Evolutionary conservation across 1,140 invertebrate species (phyloP), one percentile per base, ranked within the genome.

Genomic region (Bombus pascuorum): DNA sequence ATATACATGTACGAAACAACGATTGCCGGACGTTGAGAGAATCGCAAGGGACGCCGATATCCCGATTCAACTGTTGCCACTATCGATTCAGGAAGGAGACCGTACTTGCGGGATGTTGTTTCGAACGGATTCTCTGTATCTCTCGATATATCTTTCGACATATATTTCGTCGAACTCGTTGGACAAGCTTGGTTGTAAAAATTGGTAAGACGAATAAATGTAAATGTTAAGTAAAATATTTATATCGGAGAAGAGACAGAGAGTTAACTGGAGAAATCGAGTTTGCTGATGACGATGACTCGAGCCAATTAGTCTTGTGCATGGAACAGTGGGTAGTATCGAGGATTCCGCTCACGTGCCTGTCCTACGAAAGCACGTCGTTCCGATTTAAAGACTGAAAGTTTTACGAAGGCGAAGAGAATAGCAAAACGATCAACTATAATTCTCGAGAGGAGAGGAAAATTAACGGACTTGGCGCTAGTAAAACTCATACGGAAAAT

Each of bases 361-460:
- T 70, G 66, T 83, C 72, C 86, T 71, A 62, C 83, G 62, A 57
- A 59, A 68, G 70, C 75, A 28, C 42, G 82, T 85, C 73, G 70
- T 86, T 86, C 72, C 88, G 88, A 89, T 89, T 89, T 86, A 88
- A n/a, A 57, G 81, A 77, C 73, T 66, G 68, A 84, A 53, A 86
- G 75, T 79, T 75, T 66, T 77, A 39, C 47, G 65, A 44, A 22
- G 39, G 73, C 59, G 72, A 53, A 78, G 37, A 76, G 66, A 70
- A 84, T 80, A 65, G 59, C 68, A 18, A 81, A 85, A 53, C 47
- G 47, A 22, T 0, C 18, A 53, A 22, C 18, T 18, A 53, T 22
- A 22, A 53, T 53, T 53, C 47, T 53, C 0, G 47, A 53, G 47
- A 53, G 47, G 47, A 53, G 47, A 53, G 6, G 47, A 22, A 8